Percentiles rank a stretch among this genome's conserved stretches.
These are phyloP conservation scores for Zaprionus vittiger DNA, from an alignment of 1,140 invertebrate genomes.

Conservation along the genomic window DNA sequence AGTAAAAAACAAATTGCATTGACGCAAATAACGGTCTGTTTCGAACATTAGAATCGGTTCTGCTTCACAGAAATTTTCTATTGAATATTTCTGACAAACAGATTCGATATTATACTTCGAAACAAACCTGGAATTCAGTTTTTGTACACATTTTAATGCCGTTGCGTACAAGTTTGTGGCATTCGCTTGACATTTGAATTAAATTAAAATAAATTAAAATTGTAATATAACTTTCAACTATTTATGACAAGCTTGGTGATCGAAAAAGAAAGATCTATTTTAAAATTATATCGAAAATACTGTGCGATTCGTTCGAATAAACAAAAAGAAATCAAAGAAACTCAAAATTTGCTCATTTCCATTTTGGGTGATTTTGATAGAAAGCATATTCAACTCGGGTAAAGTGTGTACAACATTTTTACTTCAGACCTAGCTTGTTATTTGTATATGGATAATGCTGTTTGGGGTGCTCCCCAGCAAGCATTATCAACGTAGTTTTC, in stretches of 20 bases:
- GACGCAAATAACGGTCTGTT: conserved; percentile 79
- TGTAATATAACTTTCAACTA: conserved; percentile 29
- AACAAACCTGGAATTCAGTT: not conserved
- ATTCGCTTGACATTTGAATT: conserved; percentile 32
- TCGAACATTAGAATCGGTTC: conserved; percentile 2
- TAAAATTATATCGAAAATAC: conserved; percentile 35
- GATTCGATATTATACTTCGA: not conserved
- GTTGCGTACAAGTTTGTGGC: conserved; percentile 51
- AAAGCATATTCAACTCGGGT: conserved; percentile 70
- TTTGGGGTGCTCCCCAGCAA: conserved; percentile 12
- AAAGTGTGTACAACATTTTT: conserved; percentile 50
- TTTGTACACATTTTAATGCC: conserved; percentile 36
- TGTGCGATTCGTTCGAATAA: conserved; percentile 62
- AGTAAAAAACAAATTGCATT: conserved; percentile 83
- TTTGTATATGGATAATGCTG: conserved; percentile 74
- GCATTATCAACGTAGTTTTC: conserved; percentile 75
- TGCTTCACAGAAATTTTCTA: not conserved
- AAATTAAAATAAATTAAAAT: conserved; percentile 23
- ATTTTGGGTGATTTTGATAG: conserved; percentile 48
- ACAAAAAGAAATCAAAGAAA: conserved; percentile 29
- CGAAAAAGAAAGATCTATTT: conserved; percentile 12
- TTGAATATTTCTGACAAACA: conserved; percentile 12
- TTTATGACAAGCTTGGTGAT: conserved; percentile 56
- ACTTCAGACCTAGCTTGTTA: conserved; percentile 75
- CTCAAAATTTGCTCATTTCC: conserved; percentile 63